These are phyloP conservation scores for Caenorhabditis virilis DNA, from an alignment of 2,888 invertebrate genomes.

Conservation along the genomic window DNA sequence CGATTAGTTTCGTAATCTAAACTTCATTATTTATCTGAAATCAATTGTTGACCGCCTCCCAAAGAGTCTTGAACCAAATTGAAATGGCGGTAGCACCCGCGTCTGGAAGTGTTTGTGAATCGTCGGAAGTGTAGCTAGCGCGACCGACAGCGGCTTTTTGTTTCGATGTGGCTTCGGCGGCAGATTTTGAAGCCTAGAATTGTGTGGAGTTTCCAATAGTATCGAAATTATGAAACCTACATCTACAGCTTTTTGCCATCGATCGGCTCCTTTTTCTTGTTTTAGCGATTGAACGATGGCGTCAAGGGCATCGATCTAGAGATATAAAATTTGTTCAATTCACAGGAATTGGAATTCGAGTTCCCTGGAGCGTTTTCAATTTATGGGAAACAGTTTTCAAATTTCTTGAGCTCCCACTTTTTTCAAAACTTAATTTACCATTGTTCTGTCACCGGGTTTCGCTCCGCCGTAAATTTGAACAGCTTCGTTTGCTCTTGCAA, in stretches of 20 bases:
- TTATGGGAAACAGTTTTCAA: no score
- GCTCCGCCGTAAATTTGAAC: slow-evolving; percentile 76
- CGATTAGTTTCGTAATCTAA: no score
- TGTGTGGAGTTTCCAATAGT: no score
- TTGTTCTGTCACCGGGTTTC: slow-evolving; percentile 78
- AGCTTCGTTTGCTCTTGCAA: slow-evolving; percentile 45
- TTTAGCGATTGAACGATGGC: slow-evolving; percentile 10
- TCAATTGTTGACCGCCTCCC: not conserved
- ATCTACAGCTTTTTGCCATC: slow-evolving; percentile 33
- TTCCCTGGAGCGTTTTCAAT: no score
- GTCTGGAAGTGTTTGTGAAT: slow-evolving; percentile 52
- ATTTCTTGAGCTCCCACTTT: no score
- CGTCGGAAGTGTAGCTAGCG: slow-evolving; percentile 57
- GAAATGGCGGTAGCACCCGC: slow-evolving; percentile 60
- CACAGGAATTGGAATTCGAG: no score
- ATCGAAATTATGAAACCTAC: slow-evolving; percentile 12
- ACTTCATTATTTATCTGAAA: not conserved
- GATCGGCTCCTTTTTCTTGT: slow-evolving; percentile 6
- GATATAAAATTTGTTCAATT: no score
- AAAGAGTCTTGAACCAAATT: slow-evolving; percentile 52
- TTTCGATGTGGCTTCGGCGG: slow-evolving; percentile 49
- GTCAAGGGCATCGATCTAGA: slow-evolving; percentile 52
- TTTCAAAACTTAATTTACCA: no score
- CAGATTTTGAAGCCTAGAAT: slow-evolving; percentile 36
- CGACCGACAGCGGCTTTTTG: slow-evolving; percentile 57